Conservation (phyloP, 1,140 invertebrate species). For the Mercenaria mercenaria region DNA sequence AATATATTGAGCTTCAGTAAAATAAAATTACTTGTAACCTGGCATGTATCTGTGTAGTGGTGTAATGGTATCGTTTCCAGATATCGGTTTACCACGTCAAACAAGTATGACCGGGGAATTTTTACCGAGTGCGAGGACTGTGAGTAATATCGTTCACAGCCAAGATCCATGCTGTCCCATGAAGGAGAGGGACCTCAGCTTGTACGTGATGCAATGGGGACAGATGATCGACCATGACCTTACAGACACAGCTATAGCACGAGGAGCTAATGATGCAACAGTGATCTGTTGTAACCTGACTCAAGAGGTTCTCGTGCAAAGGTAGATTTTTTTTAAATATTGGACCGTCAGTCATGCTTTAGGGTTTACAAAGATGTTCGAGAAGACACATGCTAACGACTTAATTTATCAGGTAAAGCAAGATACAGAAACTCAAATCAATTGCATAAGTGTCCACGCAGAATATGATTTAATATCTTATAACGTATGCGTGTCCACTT, state of each 20-base stretch:
- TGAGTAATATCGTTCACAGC: constrained; percentile 55
- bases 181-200: constrained; percentile 40
- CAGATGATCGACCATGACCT: constrained; percentile 68
- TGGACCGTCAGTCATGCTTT: too few species aligned
- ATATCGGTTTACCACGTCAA: constrained; percentile 52
- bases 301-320: constrained; percentile 35
- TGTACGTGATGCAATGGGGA: constrained; percentile 66
- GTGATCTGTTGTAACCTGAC: constrained; percentile 64
- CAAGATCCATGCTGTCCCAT: constrained; percentile 62
- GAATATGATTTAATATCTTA: too few species aligned
- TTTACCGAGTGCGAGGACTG: constrained; percentile 64
- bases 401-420: too few species aligned
- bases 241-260: constrained; percentile 58
- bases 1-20: too few species aligned
- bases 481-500: too few species aligned
- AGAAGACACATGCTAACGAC: too few species aligned
- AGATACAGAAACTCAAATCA: too few species aligned
- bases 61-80: too few species aligned
- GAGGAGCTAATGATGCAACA: constrained; percentile 78
- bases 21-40: too few species aligned
- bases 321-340: constrained; percentile 6
- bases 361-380: too few species aligned
- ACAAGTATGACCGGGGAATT: constrained; percentile 60
- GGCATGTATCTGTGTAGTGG: too few species aligned
- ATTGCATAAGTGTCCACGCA: too few species aligned